Conservation (phyloP, 35 echinoderm and acorn worm species). For the Apostichopus japonicus region DNA sequence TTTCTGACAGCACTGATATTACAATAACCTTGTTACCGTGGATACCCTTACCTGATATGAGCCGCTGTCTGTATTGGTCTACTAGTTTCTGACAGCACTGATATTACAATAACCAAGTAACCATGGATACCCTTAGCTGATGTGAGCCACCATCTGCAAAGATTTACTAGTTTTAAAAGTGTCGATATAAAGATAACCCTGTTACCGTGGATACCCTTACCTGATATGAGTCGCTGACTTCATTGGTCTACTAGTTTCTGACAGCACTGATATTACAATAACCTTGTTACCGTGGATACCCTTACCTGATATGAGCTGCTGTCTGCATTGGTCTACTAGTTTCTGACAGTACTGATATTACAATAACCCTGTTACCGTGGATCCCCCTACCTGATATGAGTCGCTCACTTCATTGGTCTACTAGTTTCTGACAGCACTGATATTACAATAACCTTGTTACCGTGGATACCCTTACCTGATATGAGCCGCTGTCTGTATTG, state of each 20-base stretch:
- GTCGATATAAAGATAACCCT: background rate
- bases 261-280: background rate
- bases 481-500: background rate
- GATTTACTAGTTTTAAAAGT: background rate
- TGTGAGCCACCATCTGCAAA: constrained; percentile 57
- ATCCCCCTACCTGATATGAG: background rate
- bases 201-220: constrained; percentile 45
- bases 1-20: background rate
- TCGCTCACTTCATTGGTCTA: background rate
- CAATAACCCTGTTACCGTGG: background rate
- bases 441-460: background rate
- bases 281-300: too few species aligned
- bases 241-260: background rate
- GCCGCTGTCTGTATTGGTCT: background rate
- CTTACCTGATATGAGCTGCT: too few species aligned
- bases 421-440: background rate
- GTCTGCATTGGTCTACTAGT: background rate
- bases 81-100: background rate
- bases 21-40: background rate
- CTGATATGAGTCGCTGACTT: constrained; percentile 78
- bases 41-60: background rate
- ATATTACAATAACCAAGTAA: background rate
- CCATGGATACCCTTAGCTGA: constrained; percentile 52
- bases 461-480: too few species aligned
- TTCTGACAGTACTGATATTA: background rate